Evolutionary conservation across 2,888 invertebrate species (phyloP).

Genomic region (Agonopterix arenella): DNA sequence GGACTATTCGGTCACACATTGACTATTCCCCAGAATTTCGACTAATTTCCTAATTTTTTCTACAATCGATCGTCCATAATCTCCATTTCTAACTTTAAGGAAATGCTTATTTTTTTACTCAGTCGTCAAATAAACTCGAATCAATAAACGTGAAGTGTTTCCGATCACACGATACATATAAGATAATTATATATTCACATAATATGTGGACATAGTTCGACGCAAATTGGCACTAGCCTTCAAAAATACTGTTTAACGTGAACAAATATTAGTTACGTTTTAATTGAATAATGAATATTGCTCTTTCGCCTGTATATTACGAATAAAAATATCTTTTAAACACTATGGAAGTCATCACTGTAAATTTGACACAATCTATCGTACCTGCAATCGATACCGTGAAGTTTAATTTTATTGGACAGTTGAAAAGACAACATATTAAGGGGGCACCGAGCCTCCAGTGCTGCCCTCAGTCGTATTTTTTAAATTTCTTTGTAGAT

Average conservation of each 20-base stretch:
- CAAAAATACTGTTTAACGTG: constrained; percentile 16
- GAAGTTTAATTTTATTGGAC: background rate
- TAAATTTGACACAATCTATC: constrained; percentile 14
- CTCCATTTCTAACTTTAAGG: constrained; percentile 17
- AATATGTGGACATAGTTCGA: background rate
- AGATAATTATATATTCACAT: background rate
- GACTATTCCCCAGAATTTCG: constrained; percentile 23
- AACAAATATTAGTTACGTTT: constrained; percentile 2
- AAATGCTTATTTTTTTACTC: constrained; percentile 25
- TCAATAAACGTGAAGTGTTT: background rate
- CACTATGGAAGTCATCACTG: constrained; percentile 17
- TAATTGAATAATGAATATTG: constrained; percentile 12
- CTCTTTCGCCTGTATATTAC: constrained; percentile 14
- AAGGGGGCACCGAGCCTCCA: too few relatives aligned
- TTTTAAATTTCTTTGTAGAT: too few relatives aligned
- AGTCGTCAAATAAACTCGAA: constrained; percentile 19
- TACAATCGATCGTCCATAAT: constrained; percentile 27
- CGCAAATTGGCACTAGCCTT: constrained; percentile 29
- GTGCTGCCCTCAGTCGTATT: too few relatives aligned
- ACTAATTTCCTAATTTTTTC: constrained; percentile 16
- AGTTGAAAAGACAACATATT: too few relatives aligned
- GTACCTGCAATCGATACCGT: background rate
- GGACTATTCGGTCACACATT: constrained; percentile 23
- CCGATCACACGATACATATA: too few relatives aligned
- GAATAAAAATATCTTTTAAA: constrained; percentile 18